Base-by-base conservation (phyloP, 1,140 invertebrate genomes). In the Thaumatotibia leucotreta region DNA sequence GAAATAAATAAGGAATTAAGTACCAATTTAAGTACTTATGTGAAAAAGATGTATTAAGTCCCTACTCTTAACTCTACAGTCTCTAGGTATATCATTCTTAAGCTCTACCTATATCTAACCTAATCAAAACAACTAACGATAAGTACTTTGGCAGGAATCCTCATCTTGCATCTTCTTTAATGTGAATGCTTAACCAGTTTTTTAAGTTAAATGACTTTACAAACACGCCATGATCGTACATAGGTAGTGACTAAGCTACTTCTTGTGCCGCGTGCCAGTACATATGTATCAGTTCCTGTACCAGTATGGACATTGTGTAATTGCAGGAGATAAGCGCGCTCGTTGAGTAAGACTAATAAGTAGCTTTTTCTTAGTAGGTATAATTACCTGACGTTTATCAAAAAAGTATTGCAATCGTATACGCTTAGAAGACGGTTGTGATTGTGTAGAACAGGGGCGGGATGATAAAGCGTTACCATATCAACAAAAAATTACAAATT, bases 171-270 rank as follows among this genome's bases (percentile, higher is more conserved):
- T 14, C n/a, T 6, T 24, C 24, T 20, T 52, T 58, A 58, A 58
- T 27, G 52, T 58, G n/a, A n/a, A 58, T 27, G 52, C 52, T 58
- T 31, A 29, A 58, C 52, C 52, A 58, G 52, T 58, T 68, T 63
- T 73, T 52, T 68, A 77, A 45, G 32, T 67, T 73, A 76, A 75
- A 61, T 58, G 54, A 62, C 62, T 70, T 23, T 63, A 63, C 63
- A 73, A 76, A 76, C 74, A 76, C 20, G 45, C 2, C 67, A 64
- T 54, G 67, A 67, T 66, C 45, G 63, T 54, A 35, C 54, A 63
- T 58, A n/a, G n/a, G n/a, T 8, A 54, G 67, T 69, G 67, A 69
- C 67, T 69, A 69, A 69, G 58, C 58, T 45, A 14, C 52, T 58
- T 27, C 52, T 58, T 58, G 29, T 31, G 52, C 27, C 5, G 52